A percentile compares a stretch with the other conserved stretches of the same genome.
phyloP scores from a whole-genome alignment of 2,888 invertebrate genomes.

The Spodoptera picta region DNA sequence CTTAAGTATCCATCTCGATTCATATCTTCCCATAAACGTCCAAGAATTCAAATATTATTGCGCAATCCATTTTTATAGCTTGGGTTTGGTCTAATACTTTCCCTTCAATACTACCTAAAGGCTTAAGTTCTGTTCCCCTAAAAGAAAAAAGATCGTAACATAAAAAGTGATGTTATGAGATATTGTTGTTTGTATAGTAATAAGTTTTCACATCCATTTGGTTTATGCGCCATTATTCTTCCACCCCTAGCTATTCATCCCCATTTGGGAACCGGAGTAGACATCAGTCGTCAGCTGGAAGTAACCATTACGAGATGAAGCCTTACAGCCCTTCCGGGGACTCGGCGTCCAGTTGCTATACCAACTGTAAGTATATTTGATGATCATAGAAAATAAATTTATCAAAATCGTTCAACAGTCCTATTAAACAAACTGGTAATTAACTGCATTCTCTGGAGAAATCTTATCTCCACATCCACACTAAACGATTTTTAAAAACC shows the following conservation, averaged over 20 bases:
- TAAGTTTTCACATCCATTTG: conserved; percentile 60
- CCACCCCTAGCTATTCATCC: conserved; percentile 76
- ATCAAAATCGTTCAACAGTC: too few species aligned
- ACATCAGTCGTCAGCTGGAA: conserved; percentile 77
- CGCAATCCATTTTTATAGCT: conserved; percentile 45
- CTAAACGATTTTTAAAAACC: neutral
- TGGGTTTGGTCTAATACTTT: conserved; percentile 36
- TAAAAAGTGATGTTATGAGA: conserved; percentile 53
- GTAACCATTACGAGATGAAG: conserved; percentile 86
- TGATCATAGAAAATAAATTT: conserved; percentile 1
- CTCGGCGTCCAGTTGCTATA: conserved; percentile 83
- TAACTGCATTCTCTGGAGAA: too few species aligned
- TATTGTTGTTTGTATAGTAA: conserved; percentile 56
- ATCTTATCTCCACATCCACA: neutral
- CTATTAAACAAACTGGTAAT: too few species aligned
- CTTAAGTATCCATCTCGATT: conserved; percentile 9
- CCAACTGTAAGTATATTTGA: conserved; percentile 76
- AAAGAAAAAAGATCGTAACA: conserved; percentile 49
- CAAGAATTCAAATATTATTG: conserved; percentile 37
- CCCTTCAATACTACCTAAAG: conserved; percentile 25
- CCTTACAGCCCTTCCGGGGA: conserved; percentile 85
- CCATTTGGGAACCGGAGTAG: conserved; percentile 80
- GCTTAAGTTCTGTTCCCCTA: conserved; percentile 23
- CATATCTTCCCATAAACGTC: conserved; percentile 17
- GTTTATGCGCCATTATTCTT: conserved; percentile 57